Conservation (phyloP, 2,797 vertebrate species). For the Onychomys leucogaster region DNA sequence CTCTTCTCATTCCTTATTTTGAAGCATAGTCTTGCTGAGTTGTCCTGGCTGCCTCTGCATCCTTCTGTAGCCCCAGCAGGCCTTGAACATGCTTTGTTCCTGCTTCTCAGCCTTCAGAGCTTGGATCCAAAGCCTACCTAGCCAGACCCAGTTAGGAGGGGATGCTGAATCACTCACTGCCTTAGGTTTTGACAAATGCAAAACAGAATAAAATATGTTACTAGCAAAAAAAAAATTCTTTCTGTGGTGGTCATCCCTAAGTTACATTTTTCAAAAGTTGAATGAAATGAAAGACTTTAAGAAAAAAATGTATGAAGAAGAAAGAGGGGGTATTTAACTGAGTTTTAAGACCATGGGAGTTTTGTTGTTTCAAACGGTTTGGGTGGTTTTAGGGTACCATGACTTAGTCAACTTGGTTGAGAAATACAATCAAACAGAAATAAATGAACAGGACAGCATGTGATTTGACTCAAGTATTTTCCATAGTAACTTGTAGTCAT, state of each 20-base stretch:
- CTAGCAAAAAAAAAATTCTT: not conserved
- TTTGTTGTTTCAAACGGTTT: not conserved
- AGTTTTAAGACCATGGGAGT: not conserved
- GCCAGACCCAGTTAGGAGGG: not conserved
- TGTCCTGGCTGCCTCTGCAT: not conserved
- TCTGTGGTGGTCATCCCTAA: not conserved
- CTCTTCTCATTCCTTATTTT: not conserved
- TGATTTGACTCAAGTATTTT: constrained; percentile 72
- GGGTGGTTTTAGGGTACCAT: not conserved
- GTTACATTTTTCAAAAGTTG: not conserved
- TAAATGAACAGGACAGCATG: constrained; percentile 59
- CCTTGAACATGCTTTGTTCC: not conserved
- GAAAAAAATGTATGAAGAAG: not conserved
- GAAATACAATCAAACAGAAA: constrained; percentile 70
- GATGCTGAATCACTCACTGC: not conserved
- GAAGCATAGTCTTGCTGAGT: not conserved
- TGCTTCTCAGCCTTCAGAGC: not conserved
- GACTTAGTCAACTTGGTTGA: constrained; percentile 25
- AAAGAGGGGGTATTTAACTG: not conserved
- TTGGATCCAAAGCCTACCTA: no score
- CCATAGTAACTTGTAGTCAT: constrained; percentile 72
- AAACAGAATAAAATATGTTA: constrained; percentile 13
- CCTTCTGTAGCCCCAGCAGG: not conserved
- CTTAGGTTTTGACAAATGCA: constrained; percentile 22
- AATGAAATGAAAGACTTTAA: not conserved